Evolutionary conservation across 2,113 vertebrate genomes (phyloP), one percentile per base, ranked within the genome.

Genomic region (Etheostoma cragini): DNA sequence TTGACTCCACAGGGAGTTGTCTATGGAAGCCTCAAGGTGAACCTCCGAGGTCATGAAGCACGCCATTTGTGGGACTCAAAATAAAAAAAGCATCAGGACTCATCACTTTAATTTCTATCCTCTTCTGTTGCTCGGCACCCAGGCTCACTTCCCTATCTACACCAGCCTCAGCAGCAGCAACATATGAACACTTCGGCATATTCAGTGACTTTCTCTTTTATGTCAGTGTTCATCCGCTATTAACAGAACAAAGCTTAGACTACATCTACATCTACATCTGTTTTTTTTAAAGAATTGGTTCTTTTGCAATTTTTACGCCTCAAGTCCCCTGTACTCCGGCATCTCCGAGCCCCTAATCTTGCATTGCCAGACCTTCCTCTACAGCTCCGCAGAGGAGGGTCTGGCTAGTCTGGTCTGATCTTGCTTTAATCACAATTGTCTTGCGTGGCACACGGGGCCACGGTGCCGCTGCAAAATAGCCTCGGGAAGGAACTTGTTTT

Each of bases 211-310:
- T 71, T 72, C 26, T 47, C 33, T 22, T 68, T 62, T 50, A 81
- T 74, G 71, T 70, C 84, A 74, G 26, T 19, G 46, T 82, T 73
- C 78, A 82, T 90, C 80, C 86, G 70, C 78, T 80, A 70, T 21
- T 78, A 88, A 85, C 30, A 82, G 67, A 89, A 76, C 69, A 73
- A 54, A 75, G 54, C 61, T 70, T 60, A 12, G 38, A 1, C 38
- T 38, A 38, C 38, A 38, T 38, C 38, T 38, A 38, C 38, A 8
- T 10, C 38, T 38, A 38, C 38, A n/a, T n/a, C n/a, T n/a, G 2
- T 38, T 38, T 38, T 38, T 8, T 8, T 38, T 38, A 10, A 38
- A 38, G 8, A 38, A 38, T 8, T 38, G 38, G 8, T 38, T 38
- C 38, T 38, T 38, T 38, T 2, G 38, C 38, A 10, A 10, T 8